Conservation (phyloP, 2,113 vertebrate species). For the Acanthisitta chloris region DNA sequence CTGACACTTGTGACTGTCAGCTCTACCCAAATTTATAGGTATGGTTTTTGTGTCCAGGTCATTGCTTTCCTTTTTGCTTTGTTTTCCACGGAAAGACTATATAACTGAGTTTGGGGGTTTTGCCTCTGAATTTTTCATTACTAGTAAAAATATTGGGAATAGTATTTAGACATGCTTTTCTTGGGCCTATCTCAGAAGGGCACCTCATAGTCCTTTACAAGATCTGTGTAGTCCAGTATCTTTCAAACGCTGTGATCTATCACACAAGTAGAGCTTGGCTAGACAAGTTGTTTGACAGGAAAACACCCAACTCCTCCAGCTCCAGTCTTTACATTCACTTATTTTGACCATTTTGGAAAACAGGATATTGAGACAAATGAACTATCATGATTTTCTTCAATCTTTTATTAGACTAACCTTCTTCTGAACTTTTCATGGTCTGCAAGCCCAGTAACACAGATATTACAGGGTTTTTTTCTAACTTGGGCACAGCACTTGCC, state of each 20-base stretch:
- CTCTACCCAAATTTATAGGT: neutral
- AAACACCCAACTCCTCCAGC: neutral
- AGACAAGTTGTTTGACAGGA: neutral
- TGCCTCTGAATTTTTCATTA: neutral
- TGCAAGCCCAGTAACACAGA: neutral
- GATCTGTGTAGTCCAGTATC: neutral
- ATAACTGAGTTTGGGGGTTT: fast-evolving
- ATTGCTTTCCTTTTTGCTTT: neutral
- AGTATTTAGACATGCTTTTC: neutral
- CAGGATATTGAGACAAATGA: neutral
- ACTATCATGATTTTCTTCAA: neutral
- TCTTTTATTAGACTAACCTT: neutral
- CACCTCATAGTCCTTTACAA: neutral
- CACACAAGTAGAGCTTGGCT: neutral
- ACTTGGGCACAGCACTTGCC: neutral
- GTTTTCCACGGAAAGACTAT: neutral
- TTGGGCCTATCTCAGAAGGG: neutral
- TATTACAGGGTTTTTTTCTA: neutral
- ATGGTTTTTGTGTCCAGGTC: neutral
- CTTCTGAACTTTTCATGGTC: neutral
- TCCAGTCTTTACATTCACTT: neutral
- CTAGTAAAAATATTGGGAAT: neutral
- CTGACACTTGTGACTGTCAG: neutral
- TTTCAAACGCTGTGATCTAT: neutral
- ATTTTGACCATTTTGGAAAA: neutral